Evolutionary conservation across 2,113 vertebrate species (phyloP).

Genomic region (Microtus ochrogaster): DNA sequence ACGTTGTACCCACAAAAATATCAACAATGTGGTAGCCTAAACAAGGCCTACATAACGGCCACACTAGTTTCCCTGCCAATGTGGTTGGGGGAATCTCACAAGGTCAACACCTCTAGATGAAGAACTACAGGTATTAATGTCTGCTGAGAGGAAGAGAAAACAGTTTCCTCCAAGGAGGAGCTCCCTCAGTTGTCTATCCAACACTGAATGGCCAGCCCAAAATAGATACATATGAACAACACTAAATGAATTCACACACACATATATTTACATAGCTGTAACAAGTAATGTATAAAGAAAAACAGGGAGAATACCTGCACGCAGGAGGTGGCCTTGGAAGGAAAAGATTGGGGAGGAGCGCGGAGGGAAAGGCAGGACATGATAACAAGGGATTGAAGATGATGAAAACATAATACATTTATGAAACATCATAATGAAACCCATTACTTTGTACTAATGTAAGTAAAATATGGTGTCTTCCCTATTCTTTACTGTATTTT

Average conservation of each 20-base stretch:
- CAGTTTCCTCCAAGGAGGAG: not conserved
- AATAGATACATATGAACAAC: not conserved
- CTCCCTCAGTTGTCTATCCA: no score
- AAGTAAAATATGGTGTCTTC: constrained; percentile 6
- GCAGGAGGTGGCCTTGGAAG: not conserved
- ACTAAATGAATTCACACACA: no score
- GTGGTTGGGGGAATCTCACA: not conserved
- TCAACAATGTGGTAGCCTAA: not conserved
- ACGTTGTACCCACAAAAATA: not conserved
- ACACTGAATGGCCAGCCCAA: not conserved
- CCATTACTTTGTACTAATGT: not conserved
- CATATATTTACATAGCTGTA: no score
- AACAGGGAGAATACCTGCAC: not conserved
- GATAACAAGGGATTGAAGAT: not conserved
- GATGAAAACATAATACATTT: not conserved
- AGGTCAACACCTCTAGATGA: not conserved
- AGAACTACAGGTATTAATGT: not conserved
- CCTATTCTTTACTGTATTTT: not conserved
- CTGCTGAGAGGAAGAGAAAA: not conserved
- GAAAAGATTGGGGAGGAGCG: not conserved
- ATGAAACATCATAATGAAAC: not conserved
- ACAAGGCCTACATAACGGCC: not conserved
- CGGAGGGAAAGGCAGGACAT: no score
- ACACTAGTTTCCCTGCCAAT: not conserved
- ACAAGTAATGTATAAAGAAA: not conserved